Base-by-base conservation (phyloP, 2,888 invertebrate species). In the Caenorhabditis sp. region DNA sequence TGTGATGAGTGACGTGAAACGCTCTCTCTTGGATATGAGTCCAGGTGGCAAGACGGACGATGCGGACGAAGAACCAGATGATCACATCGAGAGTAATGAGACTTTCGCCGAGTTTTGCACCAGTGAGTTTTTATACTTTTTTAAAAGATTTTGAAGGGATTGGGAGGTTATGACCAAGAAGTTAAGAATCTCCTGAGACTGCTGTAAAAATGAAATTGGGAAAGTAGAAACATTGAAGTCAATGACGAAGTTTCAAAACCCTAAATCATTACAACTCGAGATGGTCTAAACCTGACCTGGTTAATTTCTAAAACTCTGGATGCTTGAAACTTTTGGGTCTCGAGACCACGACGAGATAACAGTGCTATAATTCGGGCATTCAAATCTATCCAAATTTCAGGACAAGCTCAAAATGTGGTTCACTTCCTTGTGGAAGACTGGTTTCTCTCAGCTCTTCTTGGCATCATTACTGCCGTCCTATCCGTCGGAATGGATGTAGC, bases 401-500 rank as follows among this genome's bases (percentile, higher is more conserved):
- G 89, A 72, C 87, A 89, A 66, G 86, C 85, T 22, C 86, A 83
- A 69, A 89, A 89, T 70, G 86, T 89, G 44, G 82, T 87, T 19
- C 88, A 89, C 54, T 89, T 89, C 44, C 86, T 89, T 19, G 87
- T 88, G 22, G 88, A 88, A 73, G 88, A 87, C 58, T 89, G 89
- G 89, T 87, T 85, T 70, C 83, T 88, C 10, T 89, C 89, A 19
- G 87, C 86, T 56, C 77, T 87, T 31, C 82, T 89, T 7, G 89
- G 89, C 10, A 73, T 88, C 24, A 85, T 85, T 22, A 89, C 88
- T n/a, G 88, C 89, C 10, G 85, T 89, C 10, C 59, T 89, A 1
- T 89, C 89, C 1, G 87, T 89, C n/a, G 88, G 86, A 35, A 89
- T 88, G 87, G 89, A 89, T 81, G 86, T 89, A 4, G 88, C 87